Evolutionary conservation across 2,113 vertebrate species (phyloP).

Genomic region (Anseranas semipalmata): DNA sequence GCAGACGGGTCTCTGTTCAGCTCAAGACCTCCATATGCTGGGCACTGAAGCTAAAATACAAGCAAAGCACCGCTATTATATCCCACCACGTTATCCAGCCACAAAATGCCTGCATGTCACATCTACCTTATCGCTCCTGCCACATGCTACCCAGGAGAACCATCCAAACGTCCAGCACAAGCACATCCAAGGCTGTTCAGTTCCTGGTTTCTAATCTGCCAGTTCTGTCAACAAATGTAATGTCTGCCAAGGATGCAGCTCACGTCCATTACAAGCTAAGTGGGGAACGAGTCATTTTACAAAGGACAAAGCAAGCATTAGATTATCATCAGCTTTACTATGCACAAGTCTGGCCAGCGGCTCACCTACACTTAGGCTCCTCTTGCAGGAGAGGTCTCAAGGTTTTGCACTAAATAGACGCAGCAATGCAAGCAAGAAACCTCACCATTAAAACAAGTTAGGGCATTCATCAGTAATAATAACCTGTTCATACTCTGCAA

Average conservation of each 20-base stretch:
- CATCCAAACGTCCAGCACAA: not conserved
- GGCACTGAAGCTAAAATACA: not conserved
- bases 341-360: not conserved
- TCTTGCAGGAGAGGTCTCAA: not conserved
- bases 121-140: not conserved
- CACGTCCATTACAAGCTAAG: not conserved
- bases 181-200: not conserved
- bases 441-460: not conserved
- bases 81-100: rapidly evolving
- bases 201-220: not conserved
- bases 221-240: not conserved
- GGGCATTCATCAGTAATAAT: rapidly evolving
- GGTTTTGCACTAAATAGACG: not conserved
- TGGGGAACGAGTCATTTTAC: not conserved
- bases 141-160: not conserved
- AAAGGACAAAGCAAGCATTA: not conserved
- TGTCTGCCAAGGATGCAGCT: not conserved
- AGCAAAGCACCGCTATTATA: not conserved
- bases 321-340: not conserved
- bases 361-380: not conserved
- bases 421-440: not conserved
- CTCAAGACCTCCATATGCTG: not conserved
- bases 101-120: not conserved
- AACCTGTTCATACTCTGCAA: not conserved
- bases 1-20: not conserved